Conservation (phyloP, 2,888 invertebrate species). For the Saturnia japonica region DNA sequence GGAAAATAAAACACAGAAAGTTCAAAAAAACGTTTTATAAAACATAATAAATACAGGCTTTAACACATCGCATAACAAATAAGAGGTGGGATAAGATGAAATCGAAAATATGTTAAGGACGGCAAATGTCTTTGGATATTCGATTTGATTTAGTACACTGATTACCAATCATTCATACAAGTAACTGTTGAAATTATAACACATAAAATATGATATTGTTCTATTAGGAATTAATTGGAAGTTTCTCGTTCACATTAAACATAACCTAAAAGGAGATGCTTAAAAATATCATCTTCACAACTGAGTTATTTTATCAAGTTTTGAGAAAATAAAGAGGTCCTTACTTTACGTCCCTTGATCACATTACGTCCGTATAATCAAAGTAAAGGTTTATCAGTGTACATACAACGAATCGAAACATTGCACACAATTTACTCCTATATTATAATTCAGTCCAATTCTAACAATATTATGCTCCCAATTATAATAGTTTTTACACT, state of each 20-base stretch:
- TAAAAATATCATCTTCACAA: too few relatives aligned
- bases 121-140: constrained; percentile 61
- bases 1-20: constrained; percentile 24
- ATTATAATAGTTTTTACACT: background rate
- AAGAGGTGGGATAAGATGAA: constrained; percentile 65
- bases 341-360: too few relatives aligned
- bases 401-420: background rate
- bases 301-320: too few relatives aligned
- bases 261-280: too few relatives aligned
- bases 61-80: constrained; percentile 69
- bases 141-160: constrained; percentile 4
- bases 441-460: background rate
- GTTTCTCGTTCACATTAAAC: background rate
- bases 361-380: background rate
- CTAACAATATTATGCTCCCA: background rate
- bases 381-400: background rate
- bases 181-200: background rate
- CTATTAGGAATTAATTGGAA: background rate
- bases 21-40: constrained; percentile 71
- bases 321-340: too few relatives aligned
- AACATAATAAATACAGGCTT: constrained; percentile 79
- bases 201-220: background rate
- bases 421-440: background rate
- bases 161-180: background rate
- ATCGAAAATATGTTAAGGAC: constrained; percentile 60